Evolutionary conservation across 92 coral and sea anemone species (phyloP).

Genomic region (Epizoanthus fatuus): DNA sequence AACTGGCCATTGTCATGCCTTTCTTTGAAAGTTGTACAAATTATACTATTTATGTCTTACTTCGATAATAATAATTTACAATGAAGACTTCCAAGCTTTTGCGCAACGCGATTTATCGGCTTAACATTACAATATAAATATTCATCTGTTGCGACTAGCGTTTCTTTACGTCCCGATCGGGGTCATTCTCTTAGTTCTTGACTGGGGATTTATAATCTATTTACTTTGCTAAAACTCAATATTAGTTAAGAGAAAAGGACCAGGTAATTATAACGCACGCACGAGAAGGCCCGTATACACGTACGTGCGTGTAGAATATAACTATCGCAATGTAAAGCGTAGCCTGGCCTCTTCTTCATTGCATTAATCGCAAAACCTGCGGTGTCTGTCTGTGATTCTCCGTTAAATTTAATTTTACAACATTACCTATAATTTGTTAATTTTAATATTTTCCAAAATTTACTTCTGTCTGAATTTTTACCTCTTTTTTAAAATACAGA

Average conservation of each 20-base stretch:
- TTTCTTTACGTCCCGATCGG: neutral
- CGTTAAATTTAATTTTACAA: too few species aligned
- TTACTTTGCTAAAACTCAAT: neutral
- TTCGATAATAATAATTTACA: neutral
- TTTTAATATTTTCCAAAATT: too few species aligned
- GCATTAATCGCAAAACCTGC: too few species aligned
- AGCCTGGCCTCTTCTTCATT: too few species aligned
- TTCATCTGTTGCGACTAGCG: neutral
- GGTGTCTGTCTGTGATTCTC: too few species aligned
- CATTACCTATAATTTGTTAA: neutral
- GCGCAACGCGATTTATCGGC: neutral
- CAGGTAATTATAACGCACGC: too few species aligned
- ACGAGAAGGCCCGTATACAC: too few species aligned
- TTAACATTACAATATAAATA: neutral
- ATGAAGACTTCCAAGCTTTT: slow-evolving; percentile 22
- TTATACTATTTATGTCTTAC: neutral
- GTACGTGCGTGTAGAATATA: too few species aligned
- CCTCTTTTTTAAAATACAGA: too few species aligned
- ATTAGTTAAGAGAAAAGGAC: too few species aligned
- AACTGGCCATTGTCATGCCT: neutral
- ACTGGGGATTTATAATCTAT: neutral
- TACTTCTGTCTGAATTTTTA: too few species aligned
- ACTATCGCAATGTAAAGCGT: too few species aligned
- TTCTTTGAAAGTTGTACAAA: neutral
- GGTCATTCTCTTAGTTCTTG: neutral